Evolutionary conservation across 2,888 invertebrate species (phyloP).

Genomic region (Teleogryllus oceanicus): DNA sequence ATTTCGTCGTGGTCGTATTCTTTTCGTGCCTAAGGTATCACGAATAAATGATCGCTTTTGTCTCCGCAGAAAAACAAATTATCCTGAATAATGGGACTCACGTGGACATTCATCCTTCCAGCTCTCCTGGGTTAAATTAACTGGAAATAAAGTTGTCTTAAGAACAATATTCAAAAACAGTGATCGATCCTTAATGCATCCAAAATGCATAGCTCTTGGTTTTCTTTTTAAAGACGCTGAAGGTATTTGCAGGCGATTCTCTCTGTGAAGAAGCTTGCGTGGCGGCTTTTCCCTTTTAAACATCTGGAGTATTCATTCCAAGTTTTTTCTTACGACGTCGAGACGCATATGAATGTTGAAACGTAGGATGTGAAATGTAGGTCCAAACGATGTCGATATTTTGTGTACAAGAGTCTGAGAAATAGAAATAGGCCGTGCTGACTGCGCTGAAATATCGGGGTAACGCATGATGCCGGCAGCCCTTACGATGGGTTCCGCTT

Average conservation of each 20-base stretch:
- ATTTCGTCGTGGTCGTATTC: too few relatives aligned
- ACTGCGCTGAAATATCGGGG: too few relatives aligned
- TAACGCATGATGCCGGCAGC: too few relatives aligned
- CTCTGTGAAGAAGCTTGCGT: background rate
- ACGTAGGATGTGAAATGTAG: too few relatives aligned
- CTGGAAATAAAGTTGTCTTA: background rate
- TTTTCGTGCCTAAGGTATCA: too few relatives aligned
- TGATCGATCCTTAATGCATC: background rate
- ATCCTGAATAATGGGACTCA: background rate
- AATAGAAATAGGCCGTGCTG: too few relatives aligned
- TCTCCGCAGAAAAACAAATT: background rate
- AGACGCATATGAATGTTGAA: background rate
- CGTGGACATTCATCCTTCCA: background rate
- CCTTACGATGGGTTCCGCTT: too few relatives aligned
- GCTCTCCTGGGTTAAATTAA: background rate
- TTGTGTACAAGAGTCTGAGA: too few relatives aligned
- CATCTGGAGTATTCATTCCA: background rate
- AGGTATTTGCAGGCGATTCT: background rate
- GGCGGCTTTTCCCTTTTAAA: background rate
- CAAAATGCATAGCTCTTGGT: background rate
- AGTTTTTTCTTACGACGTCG: background rate
- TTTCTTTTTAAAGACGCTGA: background rate
- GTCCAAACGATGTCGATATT: too few relatives aligned
- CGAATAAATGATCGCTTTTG: too few relatives aligned
- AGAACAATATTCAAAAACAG: background rate